phyloP scores from a whole-genome alignment of 2,797 vertebrate species.

The Hipposideros larvatus region DNA sequence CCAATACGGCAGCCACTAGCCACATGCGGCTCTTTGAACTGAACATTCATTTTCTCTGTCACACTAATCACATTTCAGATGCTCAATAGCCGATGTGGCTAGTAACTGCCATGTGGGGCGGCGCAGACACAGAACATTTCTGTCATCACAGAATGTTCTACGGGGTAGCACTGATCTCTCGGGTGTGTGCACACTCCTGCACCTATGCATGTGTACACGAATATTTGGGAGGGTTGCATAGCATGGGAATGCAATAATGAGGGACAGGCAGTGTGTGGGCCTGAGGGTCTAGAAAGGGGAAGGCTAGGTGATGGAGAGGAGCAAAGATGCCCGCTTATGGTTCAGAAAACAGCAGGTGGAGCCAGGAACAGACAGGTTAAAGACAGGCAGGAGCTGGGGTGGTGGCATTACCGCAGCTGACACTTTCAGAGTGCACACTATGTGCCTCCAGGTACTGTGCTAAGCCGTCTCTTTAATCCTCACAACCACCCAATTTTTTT shows the following conservation, averaged over 20 bases:
- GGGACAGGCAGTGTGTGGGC: too few relatives aligned
- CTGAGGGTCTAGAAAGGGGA: not conserved
- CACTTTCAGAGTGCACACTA: not conserved
- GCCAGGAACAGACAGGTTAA: not conserved
- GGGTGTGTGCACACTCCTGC: not conserved
- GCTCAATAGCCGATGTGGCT: not conserved
- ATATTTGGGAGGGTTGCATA: not conserved
- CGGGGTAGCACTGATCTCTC: not conserved
- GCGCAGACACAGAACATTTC: not conserved
- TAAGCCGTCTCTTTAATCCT: not conserved
- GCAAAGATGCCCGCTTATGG: not conserved
- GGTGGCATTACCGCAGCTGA: not conserved
- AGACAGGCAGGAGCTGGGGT: not conserved
- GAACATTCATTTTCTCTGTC: not conserved
- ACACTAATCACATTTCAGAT: not conserved
- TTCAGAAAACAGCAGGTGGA: not conserved
- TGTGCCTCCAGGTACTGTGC: not conserved
- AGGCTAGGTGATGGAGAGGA: not conserved
- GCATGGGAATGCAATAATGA: not conserved
- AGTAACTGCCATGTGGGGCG: not conserved
- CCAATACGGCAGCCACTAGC: not conserved
- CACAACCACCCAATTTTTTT: not conserved
- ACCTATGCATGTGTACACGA: fast-evolving
- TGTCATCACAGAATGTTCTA: not conserved
- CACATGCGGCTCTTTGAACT: not conserved